These are phyloP conservation scores for Masnerella sp. DNA, from an alignment of 2,888 invertebrate species.

Conservation along the genomic window DNA sequence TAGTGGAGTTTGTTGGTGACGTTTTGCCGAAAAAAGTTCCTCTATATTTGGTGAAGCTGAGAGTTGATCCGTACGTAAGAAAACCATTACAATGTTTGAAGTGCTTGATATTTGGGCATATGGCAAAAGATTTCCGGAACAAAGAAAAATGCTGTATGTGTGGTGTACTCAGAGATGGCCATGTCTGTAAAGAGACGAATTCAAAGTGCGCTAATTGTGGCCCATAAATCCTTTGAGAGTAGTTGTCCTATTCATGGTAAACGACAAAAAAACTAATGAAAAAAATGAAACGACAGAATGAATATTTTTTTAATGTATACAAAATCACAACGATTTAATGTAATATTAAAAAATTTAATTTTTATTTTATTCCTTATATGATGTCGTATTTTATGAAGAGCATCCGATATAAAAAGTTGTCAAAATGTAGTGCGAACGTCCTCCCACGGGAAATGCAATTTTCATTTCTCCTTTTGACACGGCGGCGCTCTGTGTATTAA, in stretches of 20 bases:
- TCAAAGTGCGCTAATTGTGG: background rate
- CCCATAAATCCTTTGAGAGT: background rate
- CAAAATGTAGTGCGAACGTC: constrained; percentile 15
- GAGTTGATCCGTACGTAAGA: constrained; percentile 12
- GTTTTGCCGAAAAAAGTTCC: constrained; percentile 12
- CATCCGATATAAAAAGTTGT: no score
- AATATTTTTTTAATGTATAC: no score
- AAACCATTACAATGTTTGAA: constrained; percentile 20
- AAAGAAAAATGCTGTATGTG: background rate
- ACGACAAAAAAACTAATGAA: no score
- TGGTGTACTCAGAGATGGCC: background rate
- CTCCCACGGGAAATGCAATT: constrained; percentile 45
- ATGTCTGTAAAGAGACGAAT: background rate
- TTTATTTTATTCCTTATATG: no score
- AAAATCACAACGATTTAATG: no score
- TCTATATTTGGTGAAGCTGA: constrained; percentile 7
- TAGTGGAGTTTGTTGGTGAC: constrained; percentile 23
- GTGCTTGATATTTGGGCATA: constrained; percentile 26
- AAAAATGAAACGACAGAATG: no score
- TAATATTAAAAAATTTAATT: no score
- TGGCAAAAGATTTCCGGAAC: background rate
- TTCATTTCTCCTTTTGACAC: constrained; percentile 50
- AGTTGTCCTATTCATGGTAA: background rate
- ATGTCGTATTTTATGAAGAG: no score
- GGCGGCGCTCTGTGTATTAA: constrained; percentile 45